Conservation (phyloP, 2,113 vertebrate species). For the Nestor notabilis region DNA sequence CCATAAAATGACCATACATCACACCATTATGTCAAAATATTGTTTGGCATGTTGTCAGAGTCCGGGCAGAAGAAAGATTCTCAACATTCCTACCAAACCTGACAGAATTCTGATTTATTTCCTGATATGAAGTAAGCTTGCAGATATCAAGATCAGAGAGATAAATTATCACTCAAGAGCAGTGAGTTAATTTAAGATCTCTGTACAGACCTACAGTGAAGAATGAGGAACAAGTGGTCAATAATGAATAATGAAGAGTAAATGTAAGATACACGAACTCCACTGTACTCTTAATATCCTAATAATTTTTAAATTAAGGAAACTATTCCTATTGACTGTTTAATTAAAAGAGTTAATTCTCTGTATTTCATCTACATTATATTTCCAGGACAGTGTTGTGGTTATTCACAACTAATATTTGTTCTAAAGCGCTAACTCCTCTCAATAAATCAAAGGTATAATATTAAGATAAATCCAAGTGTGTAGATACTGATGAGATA, state of each 20-base stretch:
- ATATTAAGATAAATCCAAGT: not conserved
- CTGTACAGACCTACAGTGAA: not conserved
- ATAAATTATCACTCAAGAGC: not conserved
- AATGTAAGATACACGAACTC: not conserved
- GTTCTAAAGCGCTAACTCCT: not conserved
- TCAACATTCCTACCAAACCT: not conserved
- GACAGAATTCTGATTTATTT: not conserved
- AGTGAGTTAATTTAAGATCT: not conserved
- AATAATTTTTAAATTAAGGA: not conserved
- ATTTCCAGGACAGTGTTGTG: not conserved
- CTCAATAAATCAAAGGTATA: not conserved
- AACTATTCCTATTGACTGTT: not conserved
- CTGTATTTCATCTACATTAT: not conserved
- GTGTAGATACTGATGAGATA: not conserved
- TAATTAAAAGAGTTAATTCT: not conserved
- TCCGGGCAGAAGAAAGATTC: not conserved
- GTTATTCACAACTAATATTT: not conserved
- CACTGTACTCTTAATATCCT: too few relatives aligned
- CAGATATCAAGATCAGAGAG: not conserved
- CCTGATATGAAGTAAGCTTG: not conserved
- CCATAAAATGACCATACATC: not conserved
- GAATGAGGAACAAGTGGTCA: not conserved
- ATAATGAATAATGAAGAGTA: not conserved
- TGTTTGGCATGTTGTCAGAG: accelerated
- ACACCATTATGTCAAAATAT: not conserved